Base-by-base conservation (phyloP, 2,113 vertebrate species). In the Geococcyx californianus region DNA sequence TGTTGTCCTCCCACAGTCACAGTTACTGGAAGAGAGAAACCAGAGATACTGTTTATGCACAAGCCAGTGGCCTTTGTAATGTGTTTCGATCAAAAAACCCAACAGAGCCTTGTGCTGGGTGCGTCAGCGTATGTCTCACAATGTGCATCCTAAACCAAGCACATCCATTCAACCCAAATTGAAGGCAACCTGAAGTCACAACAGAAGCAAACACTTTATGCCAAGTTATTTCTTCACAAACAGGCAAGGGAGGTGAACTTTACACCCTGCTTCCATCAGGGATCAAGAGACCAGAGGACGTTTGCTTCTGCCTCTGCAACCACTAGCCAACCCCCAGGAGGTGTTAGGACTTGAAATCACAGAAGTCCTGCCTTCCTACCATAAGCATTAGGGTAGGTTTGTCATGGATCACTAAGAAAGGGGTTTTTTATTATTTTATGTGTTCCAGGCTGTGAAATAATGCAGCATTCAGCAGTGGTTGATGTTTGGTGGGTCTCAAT, bases 1-100 rank as follows among this genome's bases (percentile, higher is more conserved):
- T 99, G 98, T 59, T 98, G 98, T 93, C 98, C 99, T 97, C 98
- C 98, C 79, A 99, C 98, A 9, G 98, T 98, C 95, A 99, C 98
- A 21, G 98, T 99, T 91, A 99, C 99, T 99, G 97, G 58, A 93
- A 93, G 63, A 97, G 69, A 97, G 91, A 94, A 97, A 86, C 14
- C 82, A 74, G 60, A 96, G 54, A 75, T 80, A 29, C 16, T 56
- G 28, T 76, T 89, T 44, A 66, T 91, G 56, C 52, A 76, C 58
- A 70, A 74, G 6, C 24, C 69, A 70, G 17, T 49, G 74, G 55
- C 36, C 31, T 55, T 55, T 90, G 93, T 45, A 16, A 16, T 16
- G 36, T 18, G 14, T 28, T 76, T 76, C 77, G 54, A 16, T 49
- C 18, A 73, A 52, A 63, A 76, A 58, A 54, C 52, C 76, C 72